These are phyloP conservation scores for Cinclus cinclus DNA, from an alignment of 2,113 vertebrate species.

Conservation along the genomic window DNA sequence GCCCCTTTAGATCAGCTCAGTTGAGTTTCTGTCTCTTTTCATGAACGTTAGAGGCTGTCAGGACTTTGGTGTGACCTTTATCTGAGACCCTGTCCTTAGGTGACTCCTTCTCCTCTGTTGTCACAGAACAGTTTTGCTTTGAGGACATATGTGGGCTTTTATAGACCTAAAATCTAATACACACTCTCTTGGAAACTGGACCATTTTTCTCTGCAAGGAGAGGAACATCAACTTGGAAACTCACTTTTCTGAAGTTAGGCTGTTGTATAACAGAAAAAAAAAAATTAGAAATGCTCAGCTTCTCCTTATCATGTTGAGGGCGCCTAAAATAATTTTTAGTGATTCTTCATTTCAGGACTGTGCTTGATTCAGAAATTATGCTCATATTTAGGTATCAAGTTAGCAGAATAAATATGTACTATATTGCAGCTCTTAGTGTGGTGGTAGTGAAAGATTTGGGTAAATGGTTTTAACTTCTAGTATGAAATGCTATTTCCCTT, in stretches of 20 bases:
- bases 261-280: neutral
- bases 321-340: neutral
- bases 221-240: neutral
- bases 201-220: neutral
- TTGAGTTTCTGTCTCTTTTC: constrained; percentile 32
- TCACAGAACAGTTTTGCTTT: neutral
- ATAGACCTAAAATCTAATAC: neutral
- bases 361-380: neutral
- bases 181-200: neutral
- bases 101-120: neutral
- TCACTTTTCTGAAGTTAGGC: neutral
- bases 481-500: neutral
- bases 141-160: neutral
- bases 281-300: neutral
- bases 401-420: neutral
- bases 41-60: neutral
- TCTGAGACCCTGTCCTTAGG: constrained; percentile 28
- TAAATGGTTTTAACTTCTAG: neutral
- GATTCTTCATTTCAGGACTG: neutral
- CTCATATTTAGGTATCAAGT: neutral
- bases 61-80: neutral
- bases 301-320: neutral
- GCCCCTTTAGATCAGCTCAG: neutral
- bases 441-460: neutral
- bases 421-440: neutral